These are phyloP conservation scores for Andrena fulva DNA, from an alignment of 2,888 invertebrate species.

Conservation along the genomic window DNA sequence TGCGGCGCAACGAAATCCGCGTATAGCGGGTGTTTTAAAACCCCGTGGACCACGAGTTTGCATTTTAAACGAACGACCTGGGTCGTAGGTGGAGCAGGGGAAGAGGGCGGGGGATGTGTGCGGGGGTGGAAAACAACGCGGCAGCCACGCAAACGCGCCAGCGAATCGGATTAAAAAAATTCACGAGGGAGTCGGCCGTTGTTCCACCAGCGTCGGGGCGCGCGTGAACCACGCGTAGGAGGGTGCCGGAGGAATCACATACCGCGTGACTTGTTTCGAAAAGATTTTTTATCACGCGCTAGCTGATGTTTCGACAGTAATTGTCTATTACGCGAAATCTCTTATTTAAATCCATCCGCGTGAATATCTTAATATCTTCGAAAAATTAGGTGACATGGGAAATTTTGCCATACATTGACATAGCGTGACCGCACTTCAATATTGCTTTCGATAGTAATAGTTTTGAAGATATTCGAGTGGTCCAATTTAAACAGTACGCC, in stretches of 20 bases:
- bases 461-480: too few species aligned
- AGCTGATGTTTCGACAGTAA: neutral
- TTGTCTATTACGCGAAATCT: too few species aligned
- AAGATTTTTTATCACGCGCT: neutral
- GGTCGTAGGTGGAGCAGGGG: conserved; percentile 18
- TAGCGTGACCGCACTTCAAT: too few species aligned
- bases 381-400: too few species aligned
- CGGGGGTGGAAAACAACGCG: conserved; percentile 64
- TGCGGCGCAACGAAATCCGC: conserved; percentile 70
- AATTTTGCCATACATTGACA: too few species aligned
- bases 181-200: conserved; percentile 70
- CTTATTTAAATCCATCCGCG: too few species aligned
- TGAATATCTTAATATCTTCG: too few species aligned
- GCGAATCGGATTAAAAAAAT: conserved; percentile 79
- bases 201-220: conserved; percentile 59
- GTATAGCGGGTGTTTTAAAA: conserved; percentile 74
- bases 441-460: too few species aligned
- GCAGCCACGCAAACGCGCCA: conserved; percentile 68
- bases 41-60: conserved; percentile 75
- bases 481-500: too few species aligned
- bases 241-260: conserved; percentile 57
- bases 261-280: conserved; percentile 55
- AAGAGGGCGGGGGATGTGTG: neutral
- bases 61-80: conserved; percentile 77
- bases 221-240: conserved; percentile 61